Evolutionary conservation across 2,888 invertebrate species (phyloP).

Genomic region (Formica aserva): DNA sequence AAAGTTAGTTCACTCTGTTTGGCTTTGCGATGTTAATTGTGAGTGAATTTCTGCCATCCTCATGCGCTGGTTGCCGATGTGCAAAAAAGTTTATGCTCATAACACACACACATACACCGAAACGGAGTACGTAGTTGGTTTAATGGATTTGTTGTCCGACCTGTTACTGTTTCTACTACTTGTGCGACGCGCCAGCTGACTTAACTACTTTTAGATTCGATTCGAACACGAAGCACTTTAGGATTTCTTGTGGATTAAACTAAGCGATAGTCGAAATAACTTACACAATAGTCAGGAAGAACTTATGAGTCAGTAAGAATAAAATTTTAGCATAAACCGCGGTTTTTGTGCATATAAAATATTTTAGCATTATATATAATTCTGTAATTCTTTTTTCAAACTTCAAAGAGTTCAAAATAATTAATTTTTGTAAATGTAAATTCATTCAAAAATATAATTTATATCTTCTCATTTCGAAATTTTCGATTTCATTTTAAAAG

Average conservation of each 20-base stretch:
- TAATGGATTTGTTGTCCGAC: constrained; percentile 48
- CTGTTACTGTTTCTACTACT: constrained; percentile 48
- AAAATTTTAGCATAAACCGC: background rate
- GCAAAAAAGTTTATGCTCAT: constrained; percentile 18
- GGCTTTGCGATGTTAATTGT: background rate
- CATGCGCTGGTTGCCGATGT: constrained; percentile 1
- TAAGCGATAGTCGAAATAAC: constrained; percentile 28
- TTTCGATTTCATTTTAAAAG: background rate
- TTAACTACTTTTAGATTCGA: constrained; percentile 51
- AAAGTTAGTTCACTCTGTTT: background rate
- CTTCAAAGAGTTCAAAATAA: background rate
- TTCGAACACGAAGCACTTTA: constrained; percentile 23
- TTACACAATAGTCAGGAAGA: background rate
- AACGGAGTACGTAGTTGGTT: constrained; percentile 22
- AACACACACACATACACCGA: background rate
- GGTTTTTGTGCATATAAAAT: background rate
- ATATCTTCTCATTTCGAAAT: background rate
- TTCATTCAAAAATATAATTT: background rate
- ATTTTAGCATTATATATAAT: background rate
- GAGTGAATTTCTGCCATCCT: background rate
- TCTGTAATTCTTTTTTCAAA: background rate
- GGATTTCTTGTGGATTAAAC: constrained; percentile 44
- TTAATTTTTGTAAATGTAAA: background rate
- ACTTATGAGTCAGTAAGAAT: background rate
- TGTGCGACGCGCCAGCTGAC: constrained; percentile 31